phyloP scores from a whole-genome alignment of 2,113 vertebrate species.

The Dinomys branickii region DNA sequence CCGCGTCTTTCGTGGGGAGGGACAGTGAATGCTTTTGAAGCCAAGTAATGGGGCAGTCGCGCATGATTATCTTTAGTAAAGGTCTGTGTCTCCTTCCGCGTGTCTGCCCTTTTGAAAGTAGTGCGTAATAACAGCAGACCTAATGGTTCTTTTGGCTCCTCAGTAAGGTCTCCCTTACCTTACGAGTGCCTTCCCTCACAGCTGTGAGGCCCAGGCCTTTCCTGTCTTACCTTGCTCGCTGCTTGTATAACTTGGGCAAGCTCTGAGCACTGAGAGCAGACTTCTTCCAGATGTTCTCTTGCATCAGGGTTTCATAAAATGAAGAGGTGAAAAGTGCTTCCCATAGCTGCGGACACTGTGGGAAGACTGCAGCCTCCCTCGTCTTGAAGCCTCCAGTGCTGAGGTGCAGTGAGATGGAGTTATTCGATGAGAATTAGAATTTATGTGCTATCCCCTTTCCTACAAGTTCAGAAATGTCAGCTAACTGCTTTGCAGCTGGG shows the following conservation, averaged over 20 bases:
- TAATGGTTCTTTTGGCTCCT: not conserved
- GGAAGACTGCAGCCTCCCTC: not conserved
- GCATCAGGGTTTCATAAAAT: not conserved
- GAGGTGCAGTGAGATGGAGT: not conserved
- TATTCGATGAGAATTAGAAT: not conserved
- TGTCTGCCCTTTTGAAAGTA: conserved; percentile 5
- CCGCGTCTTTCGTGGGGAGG: not conserved
- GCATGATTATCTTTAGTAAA: not conserved
- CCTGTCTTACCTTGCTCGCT: not conserved
- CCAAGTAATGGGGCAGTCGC: not conserved
- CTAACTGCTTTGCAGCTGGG: not conserved
- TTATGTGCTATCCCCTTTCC: not conserved
- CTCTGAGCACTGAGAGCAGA: not conserved
- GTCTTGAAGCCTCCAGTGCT: not conserved
- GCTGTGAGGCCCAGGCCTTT: not conserved
- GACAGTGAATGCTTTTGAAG: not conserved
- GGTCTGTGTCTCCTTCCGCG: not conserved
- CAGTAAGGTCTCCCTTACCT: not conserved
- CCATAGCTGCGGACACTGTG: not conserved
- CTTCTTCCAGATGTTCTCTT: not conserved
- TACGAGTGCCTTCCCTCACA: not conserved
- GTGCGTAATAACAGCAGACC: not conserved
- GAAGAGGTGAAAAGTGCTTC: not conserved
- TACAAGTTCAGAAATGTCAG: not conserved
- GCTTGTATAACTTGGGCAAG: not conserved